These are phyloP conservation scores for Tipula vernalis DNA, from an alignment of 2,888 invertebrate species.

Conservation along the genomic window DNA sequence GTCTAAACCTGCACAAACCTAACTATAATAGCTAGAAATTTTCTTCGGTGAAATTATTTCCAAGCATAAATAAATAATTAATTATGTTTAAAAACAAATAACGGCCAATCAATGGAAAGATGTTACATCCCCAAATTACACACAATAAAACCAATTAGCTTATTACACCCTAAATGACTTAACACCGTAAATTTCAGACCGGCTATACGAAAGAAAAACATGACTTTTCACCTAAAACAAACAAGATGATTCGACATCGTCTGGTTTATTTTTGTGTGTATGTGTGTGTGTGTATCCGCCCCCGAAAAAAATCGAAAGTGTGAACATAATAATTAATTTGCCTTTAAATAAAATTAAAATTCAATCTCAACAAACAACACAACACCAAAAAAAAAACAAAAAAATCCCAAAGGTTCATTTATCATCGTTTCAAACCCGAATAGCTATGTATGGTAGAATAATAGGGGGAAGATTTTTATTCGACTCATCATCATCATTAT, in stretches of 20 bases:
- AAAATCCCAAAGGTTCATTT: background rate
- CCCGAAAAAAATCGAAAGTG: background rate
- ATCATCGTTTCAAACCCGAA: background rate
- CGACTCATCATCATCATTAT: background rate
- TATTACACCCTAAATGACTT: background rate
- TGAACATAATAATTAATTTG: conserved; percentile 4
- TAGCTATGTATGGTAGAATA: background rate
- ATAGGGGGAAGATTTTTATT: background rate
- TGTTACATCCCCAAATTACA: background rate
- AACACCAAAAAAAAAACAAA: background rate
- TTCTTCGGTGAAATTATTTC: too few species aligned
- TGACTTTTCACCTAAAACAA: conserved; percentile 4
- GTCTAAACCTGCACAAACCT: too few species aligned
- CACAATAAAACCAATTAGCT: background rate
- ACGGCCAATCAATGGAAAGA: background rate
- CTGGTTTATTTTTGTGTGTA: background rate
- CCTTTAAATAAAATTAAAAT: conserved; percentile 4
- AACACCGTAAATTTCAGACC: background rate
- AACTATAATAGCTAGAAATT: too few species aligned
- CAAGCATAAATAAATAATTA: too few species aligned
- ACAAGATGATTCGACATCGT: background rate
- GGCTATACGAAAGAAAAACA: background rate
- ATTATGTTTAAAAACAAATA: background rate
- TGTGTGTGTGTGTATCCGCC: background rate
- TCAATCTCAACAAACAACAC: background rate